A percentile compares a stretch with the other conserved stretches of the same genome.
phyloP scores from a whole-genome alignment of 1,140 invertebrate genomes.

The Drosophila santomea region DNA sequence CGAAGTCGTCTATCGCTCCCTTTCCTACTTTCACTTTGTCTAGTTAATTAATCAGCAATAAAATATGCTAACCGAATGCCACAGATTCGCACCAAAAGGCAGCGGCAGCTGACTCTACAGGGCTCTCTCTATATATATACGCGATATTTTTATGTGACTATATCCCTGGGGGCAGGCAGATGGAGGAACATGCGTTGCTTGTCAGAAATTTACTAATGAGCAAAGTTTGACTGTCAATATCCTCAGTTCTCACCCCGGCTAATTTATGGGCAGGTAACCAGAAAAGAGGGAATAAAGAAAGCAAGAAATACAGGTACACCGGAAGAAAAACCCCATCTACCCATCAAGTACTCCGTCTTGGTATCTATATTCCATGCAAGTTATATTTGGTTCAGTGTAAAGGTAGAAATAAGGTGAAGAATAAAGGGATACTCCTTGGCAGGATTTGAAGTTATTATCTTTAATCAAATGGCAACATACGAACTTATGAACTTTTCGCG shows the following conservation, averaged over 20 bases:
- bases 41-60: conserved; percentile 81
- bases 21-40: conserved; percentile 9
- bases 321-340: background rate
- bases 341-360: no score
- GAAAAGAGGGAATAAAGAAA: conserved; percentile 14
- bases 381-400: background rate
- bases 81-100: conserved; percentile 11
- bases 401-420: background rate
- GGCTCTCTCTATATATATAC: conserved; percentile 6
- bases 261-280: conserved; percentile 72
- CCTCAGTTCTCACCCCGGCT: conserved; percentile 30
- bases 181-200: conserved; percentile 53
- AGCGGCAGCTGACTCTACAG: no score
- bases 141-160: background rate
- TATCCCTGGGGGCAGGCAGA: conserved; percentile 21
- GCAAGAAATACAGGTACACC: conserved; percentile 4
- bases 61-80: conserved; percentile 69
- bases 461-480: conserved; percentile 69
- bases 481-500: conserved; percentile 72
- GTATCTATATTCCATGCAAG: no score
- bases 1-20: conserved; percentile 15
- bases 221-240: conserved; percentile 67
- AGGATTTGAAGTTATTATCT: conserved; percentile 52
- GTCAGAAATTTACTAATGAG: conserved; percentile 76
- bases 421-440: background rate